Evolutionary conservation across 2,113 vertebrate species (phyloP), one percentile per base, ranked within the genome.

Genomic region (Garra rufa): DNA sequence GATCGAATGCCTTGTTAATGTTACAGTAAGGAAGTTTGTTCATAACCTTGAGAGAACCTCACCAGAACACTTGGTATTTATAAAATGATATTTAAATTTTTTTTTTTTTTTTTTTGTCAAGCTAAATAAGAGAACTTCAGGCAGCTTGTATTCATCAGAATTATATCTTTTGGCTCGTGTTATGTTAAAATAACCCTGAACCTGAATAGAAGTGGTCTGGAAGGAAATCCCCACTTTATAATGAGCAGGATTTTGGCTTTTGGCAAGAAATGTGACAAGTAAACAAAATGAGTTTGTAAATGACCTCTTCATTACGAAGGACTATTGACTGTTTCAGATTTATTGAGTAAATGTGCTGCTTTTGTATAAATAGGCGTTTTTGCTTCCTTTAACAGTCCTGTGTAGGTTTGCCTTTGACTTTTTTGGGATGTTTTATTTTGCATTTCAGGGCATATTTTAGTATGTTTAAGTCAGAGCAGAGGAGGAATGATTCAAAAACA

Each of bases 241-340:
- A 78, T 61, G 34, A 78, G 30, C 10, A 14, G 8, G 76, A 78
- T 70, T 71, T 69, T 2, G 17, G 9, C 10, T 57, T 41, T 61
- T 61, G 76, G 55, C 52, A 78, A 59, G 55, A 76, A 1, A 8
- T n/a, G 75, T 57, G 75, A 78, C 76, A 3, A 15, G 34, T 78
- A 78, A 78, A 61, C 76, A 61, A n/a, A 19, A 77, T 11, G 38
- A 15, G 55, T 78, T 43, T 61, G n/a, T 21, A 57, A 77, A 77
- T 77, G 10, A 57, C 30, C 19, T 34, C 46, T 76, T 78, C 6
- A 77, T 38, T 57, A 41, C 41, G 3, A 77, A 26, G 21, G 21
- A 38, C 52, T 59, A 9, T 9, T 24, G 41, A 57, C 19, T 7
- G 28, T 57, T 76, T 10, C n/a, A 21, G 19, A 75, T 7, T 19